Evolutionary conservation across 2,888 invertebrate species (phyloP).

Genomic region (Ecliptopera silaceata): DNA sequence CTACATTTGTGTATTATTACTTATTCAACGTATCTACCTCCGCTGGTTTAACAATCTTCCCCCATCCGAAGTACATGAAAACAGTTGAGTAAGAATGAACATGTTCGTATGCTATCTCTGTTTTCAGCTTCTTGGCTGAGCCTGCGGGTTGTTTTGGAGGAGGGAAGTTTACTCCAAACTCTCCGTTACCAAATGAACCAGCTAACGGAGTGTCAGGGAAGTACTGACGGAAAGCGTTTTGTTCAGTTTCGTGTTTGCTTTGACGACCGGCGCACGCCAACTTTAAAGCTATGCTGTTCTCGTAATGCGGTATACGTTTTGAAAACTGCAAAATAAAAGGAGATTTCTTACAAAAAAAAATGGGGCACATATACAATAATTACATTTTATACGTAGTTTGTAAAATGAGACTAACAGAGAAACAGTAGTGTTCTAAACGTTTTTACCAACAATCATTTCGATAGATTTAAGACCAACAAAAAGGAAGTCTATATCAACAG

Average conservation of each 20-base stretch:
- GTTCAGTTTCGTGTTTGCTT: constrained; percentile 64
- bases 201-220: constrained; percentile 67
- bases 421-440: too few species aligned
- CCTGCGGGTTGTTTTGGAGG: constrained; percentile 44
- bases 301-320: constrained; percentile 63
- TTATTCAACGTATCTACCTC: constrained; percentile 27
- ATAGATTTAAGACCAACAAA: too few species aligned
- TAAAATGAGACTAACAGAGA: too few species aligned
- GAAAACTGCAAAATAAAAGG: constrained; percentile 59
- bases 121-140: constrained; percentile 36
- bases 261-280: constrained; percentile 74
- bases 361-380: too few species aligned
- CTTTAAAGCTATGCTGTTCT: constrained; percentile 69
- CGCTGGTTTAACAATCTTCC: constrained; percentile 52
- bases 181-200: constrained; percentile 77
- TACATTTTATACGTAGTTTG: too few species aligned
- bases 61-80: constrained; percentile 77
- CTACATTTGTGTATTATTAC: neutral
- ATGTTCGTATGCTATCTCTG: constrained; percentile 43
- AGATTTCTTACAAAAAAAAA: neutral
- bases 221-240: constrained; percentile 61
- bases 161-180: constrained; percentile 68
- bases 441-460: too few species aligned
- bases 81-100: constrained; percentile 75
- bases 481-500: too few species aligned